Evolutionary conservation across 2,113 vertebrate genomes (phyloP).

Genomic region (Labrus mixtus): DNA sequence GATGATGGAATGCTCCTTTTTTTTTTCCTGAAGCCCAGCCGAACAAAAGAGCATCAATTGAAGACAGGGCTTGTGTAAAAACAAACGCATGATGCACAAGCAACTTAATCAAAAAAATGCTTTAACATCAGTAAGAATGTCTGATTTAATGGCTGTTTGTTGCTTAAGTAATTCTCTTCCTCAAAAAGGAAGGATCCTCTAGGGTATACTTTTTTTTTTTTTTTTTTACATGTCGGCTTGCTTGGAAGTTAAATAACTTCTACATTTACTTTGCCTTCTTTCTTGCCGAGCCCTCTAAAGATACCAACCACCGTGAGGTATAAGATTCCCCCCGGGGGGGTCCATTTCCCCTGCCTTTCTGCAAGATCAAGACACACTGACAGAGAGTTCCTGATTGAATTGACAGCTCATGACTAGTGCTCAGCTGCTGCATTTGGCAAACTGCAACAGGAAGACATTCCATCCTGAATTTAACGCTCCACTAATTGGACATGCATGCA

Average conservation of each 20-base stretch:
- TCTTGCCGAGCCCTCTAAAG: conserved; percentile 10
- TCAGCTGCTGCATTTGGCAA: conserved; percentile 59
- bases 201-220: not conserved
- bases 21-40: conserved; percentile 6
- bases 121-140: not conserved
- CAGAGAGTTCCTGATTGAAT: conserved; percentile 42
- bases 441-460: conserved; percentile 37
- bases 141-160: conserved; percentile 8
- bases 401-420: conserved; percentile 70
- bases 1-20: conserved; percentile 5
- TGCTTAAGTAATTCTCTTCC: not conserved
- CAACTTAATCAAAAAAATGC: not conserved
- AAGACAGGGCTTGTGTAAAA: not conserved
- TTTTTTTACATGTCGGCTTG: conserved; percentile 12
- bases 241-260: conserved; percentile 12
- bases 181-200: not conserved
- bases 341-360: conserved; percentile 15
- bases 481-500: conserved; percentile 73
- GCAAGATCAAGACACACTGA: conserved; percentile 19
- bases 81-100: not conserved
- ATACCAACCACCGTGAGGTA: conserved; percentile 23
- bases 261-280: not conserved
- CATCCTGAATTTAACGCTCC: conserved; percentile 50
- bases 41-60: conserved; percentile 47
- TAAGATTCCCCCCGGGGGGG: conserved; percentile 18